These are phyloP conservation scores for Protobothrops flavoviridis DNA, from an alignment of 2,113 vertebrate species.

Conservation along the genomic window DNA sequence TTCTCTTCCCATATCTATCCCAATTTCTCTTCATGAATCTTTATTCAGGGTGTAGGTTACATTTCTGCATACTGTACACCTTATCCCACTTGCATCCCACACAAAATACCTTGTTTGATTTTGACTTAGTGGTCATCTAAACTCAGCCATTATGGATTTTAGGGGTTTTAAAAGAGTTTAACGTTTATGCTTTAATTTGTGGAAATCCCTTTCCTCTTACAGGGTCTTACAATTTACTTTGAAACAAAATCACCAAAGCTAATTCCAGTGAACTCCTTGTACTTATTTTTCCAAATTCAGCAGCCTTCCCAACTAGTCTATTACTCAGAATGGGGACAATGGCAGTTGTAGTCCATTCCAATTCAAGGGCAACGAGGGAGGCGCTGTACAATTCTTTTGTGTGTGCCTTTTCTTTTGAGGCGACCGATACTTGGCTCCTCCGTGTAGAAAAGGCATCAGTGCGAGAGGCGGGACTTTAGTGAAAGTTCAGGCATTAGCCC, in stretches of 20 bases:
- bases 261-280: not conserved
- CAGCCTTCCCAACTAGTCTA: not conserved
- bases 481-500: rapidly evolving
- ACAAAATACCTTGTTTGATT: not conserved
- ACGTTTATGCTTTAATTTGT: not conserved
- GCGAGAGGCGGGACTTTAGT: not conserved
- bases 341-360: not conserved
- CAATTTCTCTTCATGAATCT: not conserved
- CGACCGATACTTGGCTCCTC: too few relatives aligned
- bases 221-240: not conserved
- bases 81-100: not conserved
- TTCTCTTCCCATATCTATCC: not conserved
- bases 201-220: not conserved
- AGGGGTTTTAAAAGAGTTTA: not conserved
- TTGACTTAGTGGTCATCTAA: not conserved
- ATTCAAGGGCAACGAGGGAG: not conserved
- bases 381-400: not conserved
- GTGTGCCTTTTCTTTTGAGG: not conserved
- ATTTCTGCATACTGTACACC: not conserved
- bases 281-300: not conserved
- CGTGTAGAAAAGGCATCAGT: not conserved
- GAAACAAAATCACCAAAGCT: not conserved
- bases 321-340: not conserved
- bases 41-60: not conserved
- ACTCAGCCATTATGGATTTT: not conserved